phyloP scores from a whole-genome alignment of 2,797 vertebrate species.

The Rhynchonycteris naso region DNA sequence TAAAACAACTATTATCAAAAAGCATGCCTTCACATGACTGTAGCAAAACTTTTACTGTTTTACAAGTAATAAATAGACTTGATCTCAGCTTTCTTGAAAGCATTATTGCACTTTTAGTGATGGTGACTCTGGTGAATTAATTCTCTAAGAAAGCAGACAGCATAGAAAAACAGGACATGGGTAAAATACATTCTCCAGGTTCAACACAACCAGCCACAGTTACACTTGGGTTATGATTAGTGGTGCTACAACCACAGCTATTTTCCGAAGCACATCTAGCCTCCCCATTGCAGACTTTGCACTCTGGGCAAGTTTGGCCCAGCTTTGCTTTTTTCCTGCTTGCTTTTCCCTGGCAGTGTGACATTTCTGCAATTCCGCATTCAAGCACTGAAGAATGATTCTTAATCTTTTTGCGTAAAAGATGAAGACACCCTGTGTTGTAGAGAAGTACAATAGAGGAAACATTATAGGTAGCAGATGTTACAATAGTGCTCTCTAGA shows the following conservation, averaged over 20 bases:
- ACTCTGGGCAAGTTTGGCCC: not conserved
- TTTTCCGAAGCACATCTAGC: not conserved
- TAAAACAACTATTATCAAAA: not conserved
- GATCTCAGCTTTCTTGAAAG: slow-evolving; percentile 29
- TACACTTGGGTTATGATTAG: not conserved
- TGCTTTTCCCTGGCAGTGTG: not conserved
- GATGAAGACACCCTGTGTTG: slow-evolving; percentile 71
- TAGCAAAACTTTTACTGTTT: not conserved
- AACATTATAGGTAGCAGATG: slow-evolving; percentile 71
- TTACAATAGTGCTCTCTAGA: slow-evolving; percentile 54
- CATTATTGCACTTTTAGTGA: not conserved
- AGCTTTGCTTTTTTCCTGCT: not conserved
- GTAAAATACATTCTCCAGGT: not conserved
- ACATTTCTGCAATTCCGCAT: not conserved
- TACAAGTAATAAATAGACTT: not conserved
- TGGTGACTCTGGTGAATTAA: not conserved
- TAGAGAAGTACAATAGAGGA: slow-evolving; percentile 59
- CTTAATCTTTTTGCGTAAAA: slow-evolving; percentile 77
- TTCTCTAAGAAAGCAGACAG: not conserved
- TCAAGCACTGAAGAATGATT: slow-evolving; percentile 64
- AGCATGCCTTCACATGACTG: not conserved
- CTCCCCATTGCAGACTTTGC: accelerated
- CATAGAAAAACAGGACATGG: not conserved
- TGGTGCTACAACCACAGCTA: not conserved
- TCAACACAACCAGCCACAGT: not conserved